Evolutionary conservation across 2,113 vertebrate genomes (phyloP), one percentile per base, ranked within the genome.

Genomic region (Taurulus bubalis): DNA sequence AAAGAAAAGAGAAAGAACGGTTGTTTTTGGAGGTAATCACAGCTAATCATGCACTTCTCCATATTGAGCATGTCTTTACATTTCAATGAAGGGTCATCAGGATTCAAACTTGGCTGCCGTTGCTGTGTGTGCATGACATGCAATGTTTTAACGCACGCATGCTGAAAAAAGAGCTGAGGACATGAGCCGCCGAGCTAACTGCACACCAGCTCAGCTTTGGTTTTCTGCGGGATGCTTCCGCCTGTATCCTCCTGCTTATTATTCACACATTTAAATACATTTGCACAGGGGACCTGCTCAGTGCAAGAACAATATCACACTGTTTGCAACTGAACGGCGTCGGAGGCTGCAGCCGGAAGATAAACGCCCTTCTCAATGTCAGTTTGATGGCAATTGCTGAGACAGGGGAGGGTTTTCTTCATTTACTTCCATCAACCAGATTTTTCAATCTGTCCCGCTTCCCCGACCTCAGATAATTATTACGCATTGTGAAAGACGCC

Each of bases 251-350:
- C 62, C 77, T 55, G 70, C 53, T 83, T 83, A 30, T 77, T 82
- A 87, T 89, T 89, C 85, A 87, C 68, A 36, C 65, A 81, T 87
- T 81, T 79, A 66, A 86, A 91, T 75, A 58, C 65, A 80, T 82
- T 87, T 80, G 63, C 87, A 59, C 80, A 63, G 34, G 77, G 80
- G 77, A 75, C 62, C 68, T 47, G 86, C 77, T 79, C 69, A 42
- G 78, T 36, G 53, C 72, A 84, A 83, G 64, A 49, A 80, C 58
- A 73, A 71, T 68, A 67, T 70, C 64, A 59, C 70, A 67, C 77
- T 64, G 53, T 16, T 67, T 79, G 71, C 65, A 28, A 67, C 38
- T 24, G n/a, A 73, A 20, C 67, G 49, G 42, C 18, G 8, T 8
- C 71, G 67, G 74, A 77, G 71, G 70, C 59, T 11, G 71, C 67